Evolutionary conservation across 2,888 invertebrate species (phyloP), one percentile per base, ranked within the genome.

Genomic region (Lasioglossum villosulum): DNA sequence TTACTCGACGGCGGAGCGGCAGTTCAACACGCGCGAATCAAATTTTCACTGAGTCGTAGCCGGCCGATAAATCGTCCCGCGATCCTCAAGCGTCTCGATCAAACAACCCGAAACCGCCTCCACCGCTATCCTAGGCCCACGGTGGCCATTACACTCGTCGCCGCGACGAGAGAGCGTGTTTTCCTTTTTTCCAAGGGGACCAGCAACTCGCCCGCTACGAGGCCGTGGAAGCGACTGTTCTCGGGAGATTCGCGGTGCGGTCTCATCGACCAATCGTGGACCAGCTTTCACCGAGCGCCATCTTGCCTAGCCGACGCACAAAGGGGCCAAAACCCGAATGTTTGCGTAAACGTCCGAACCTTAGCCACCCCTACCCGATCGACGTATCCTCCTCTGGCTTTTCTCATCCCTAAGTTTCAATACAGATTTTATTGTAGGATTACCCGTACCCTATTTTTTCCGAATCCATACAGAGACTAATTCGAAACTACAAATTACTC

Each of bases 221-320:
- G 73, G 86, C 83, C 90, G 89, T 89, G 84, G 83, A 85, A 89
- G 89, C 91, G 91, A 91, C 91, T 91, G 91, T 79, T 88, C 91
- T 92, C 91, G 90, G 91, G 87, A 91, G 91, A 92, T 88, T 91
- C 90, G 91, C 90, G 91, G 89, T 90, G 91, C 92, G 91, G 87
- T 78, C 92, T 87, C 91, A 91, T 91, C 92, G 91, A 91, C 91
- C 91, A 91, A 91, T 91, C 86, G 86, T 88, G 76, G 75, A 75
- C 82, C 87, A 83, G 83, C 91, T 87, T 89, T 89, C 88, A 86
- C 90, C 91, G 88, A 88, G 89, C 92, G 92, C 92, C 92, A 92
- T 92, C 92, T 92, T 92, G 92, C 89, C 86, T 77, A 88, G 87
- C 91, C 92, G 89, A 92, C 77, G 78, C 87, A 88, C 90, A 89